These are phyloP conservation scores for Podarcis muralis DNA, from an alignment of 2,113 vertebrate species.

Conservation along the genomic window DNA sequence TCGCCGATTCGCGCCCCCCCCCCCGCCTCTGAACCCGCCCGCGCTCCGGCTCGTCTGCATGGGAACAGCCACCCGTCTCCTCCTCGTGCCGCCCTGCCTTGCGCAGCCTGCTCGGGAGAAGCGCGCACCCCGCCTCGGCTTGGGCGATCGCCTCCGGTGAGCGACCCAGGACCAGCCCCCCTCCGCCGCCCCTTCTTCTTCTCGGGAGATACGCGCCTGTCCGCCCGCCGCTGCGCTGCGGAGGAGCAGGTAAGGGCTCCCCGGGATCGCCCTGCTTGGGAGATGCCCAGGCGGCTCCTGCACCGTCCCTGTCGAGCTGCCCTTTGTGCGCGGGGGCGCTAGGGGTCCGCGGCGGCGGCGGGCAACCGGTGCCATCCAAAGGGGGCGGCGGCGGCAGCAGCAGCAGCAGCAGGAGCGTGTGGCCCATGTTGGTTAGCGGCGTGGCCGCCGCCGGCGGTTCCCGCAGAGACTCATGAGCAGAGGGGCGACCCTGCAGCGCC, in stretches of 20 bases:
- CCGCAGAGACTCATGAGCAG: constrained; percentile 83
- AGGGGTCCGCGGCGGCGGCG: constrained; percentile 5
- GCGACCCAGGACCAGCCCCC: neutral
- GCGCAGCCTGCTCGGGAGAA: neutral
- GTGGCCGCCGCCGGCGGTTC: constrained; percentile 51
- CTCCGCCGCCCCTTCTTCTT: neutral
- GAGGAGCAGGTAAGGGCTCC: constrained; percentile 45
- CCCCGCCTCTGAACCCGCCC: neutral
- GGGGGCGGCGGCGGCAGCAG: constrained; percentile 50
- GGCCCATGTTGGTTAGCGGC: constrained; percentile 42
- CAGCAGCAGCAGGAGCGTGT: constrained; percentile 39
- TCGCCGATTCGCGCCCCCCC: no score
- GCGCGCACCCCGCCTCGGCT: neutral
- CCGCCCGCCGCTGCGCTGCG: neutral
- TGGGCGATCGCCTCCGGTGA: neutral
- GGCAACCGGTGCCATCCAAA: neutral
- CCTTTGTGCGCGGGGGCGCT: constrained; percentile 12
- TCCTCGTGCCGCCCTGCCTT: neutral
- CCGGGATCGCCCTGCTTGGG: constrained; percentile 50
- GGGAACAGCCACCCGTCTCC: neutral
- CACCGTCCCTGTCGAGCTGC: neutral
- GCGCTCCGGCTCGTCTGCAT: neutral
- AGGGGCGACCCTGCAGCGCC: constrained; percentile 85
- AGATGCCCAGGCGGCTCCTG: constrained; percentile 41
- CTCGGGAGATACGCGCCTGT: neutral